These are phyloP conservation scores for Drosophila orena DNA, from an alignment of 1,140 invertebrate species.

Conservation along the genomic window DNA sequence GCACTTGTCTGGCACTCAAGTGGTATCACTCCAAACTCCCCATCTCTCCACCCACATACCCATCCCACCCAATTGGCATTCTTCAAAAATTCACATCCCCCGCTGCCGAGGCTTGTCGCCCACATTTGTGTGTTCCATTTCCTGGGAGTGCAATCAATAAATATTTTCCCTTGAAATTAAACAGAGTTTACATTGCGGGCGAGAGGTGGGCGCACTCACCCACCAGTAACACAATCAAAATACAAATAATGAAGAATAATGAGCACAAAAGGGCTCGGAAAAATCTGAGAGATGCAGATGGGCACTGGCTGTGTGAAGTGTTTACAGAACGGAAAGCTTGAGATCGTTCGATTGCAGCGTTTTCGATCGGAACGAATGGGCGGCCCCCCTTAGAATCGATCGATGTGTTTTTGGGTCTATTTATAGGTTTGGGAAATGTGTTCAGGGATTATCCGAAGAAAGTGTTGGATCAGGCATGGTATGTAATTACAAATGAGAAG, in stretches of 20 bases:
- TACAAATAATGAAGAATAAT: slow-evolving; percentile 68
- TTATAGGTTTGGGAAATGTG: slow-evolving; percentile 16
- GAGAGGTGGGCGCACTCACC: neutral
- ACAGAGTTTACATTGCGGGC: slow-evolving; percentile 27
- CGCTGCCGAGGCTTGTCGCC: slow-evolving; percentile 7
- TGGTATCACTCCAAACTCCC: slow-evolving; percentile 13
- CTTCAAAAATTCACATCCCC: slow-evolving; percentile 39
- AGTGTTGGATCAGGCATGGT: slow-evolving; percentile 30
- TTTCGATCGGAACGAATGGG: neutral
- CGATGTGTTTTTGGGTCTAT: slow-evolving; percentile 9
- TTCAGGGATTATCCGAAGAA: slow-evolving; percentile 23
- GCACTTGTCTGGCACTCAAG: slow-evolving; percentile 55
- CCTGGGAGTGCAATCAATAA: slow-evolving; percentile 62
- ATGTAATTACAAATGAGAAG: slow-evolving; percentile 7
- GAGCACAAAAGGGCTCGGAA: slow-evolving; percentile 40
- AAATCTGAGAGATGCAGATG: slow-evolving; percentile 36
- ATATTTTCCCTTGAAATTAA: slow-evolving; percentile 63
- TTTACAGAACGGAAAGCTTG: slow-evolving; percentile 25
- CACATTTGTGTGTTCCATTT: slow-evolving; percentile 15
- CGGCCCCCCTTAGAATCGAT: slow-evolving; percentile 13
- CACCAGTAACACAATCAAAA: slow-evolving; percentile 51
- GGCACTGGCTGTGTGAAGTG: slow-evolving; percentile 42
- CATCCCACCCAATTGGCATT: slow-evolving; percentile 51
- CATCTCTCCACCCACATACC: slow-evolving; percentile 2
- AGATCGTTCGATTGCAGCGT: slow-evolving; percentile 8